Percentiles rank a stretch among this genome's conserved stretches.
These are phyloP conservation scores for Masticophis lateralis DNA, from an alignment of 2,797 vertebrate species.

Conservation along the genomic window DNA sequence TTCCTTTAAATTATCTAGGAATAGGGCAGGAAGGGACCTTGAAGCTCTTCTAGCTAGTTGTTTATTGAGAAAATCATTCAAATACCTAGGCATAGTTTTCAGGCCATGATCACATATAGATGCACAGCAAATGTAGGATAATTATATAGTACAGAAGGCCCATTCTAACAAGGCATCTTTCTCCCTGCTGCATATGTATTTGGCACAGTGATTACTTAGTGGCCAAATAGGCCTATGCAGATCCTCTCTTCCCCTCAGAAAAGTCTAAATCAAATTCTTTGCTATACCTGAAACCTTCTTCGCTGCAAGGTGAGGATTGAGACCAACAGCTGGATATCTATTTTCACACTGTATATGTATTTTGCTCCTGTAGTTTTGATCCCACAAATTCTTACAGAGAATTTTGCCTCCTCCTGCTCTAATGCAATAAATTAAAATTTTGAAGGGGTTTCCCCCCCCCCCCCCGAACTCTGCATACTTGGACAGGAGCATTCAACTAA, in stretches of 20 bases:
- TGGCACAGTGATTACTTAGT: neutral
- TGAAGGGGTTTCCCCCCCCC: rapidly evolving
- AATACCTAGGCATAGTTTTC: neutral
- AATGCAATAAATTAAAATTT: neutral
- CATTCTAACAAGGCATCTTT: neutral
- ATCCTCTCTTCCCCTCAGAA: neutral
- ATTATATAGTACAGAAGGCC: neutral
- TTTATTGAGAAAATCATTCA: neutral
- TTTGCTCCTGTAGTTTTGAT: neutral
- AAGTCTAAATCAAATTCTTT: neutral
- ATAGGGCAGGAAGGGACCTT: neutral
- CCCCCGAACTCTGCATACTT: neutral
- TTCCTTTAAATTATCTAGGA: neutral
- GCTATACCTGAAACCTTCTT: neutral
- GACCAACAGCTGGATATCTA: neutral
- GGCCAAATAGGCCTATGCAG: neutral
- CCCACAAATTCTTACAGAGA: neutral
- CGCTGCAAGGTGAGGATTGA: neutral
- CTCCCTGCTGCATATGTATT: neutral
- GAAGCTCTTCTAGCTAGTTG: neutral
- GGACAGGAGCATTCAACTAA: neutral
- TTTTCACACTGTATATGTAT: neutral
- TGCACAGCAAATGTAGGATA: neutral
- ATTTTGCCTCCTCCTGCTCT: neutral
- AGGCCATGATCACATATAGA: neutral